Base-by-base conservation (phyloP, 1,140 invertebrate species). In the Pinna nobilis region DNA sequence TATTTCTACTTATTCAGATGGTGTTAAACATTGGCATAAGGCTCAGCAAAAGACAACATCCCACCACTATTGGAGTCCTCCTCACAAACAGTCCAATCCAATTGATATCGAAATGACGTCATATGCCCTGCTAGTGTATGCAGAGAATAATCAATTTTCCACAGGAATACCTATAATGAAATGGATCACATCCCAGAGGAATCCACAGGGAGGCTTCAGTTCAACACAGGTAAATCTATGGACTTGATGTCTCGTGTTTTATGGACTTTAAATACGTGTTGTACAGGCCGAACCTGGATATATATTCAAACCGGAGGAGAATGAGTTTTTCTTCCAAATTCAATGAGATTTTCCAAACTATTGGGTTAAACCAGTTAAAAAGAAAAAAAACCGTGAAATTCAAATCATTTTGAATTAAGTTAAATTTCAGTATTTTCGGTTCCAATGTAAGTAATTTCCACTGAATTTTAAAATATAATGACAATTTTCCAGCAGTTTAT, bases 51-150 rank as follows among this genome's bases (percentile, higher is more conserved):
- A 50, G 3, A 61, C 73, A 23, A 41, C 75, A 2, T 64, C 70
- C 3, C 37, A 65, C 30, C 51, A 73, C 32, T 67, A 66, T 67
- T 86, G 83, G 83, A 50, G 53, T 32, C 70, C 77, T 28, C 80
- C 82, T 20, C 74, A 78, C 33, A 49, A 92, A 94, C 80, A 82
- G 30, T 74, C 82, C 6, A 92, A 93, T 60, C 93, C 93, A 13
- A 91, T 94, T 6, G 94, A 96, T 77, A 93, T 97, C 35, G 94
- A 96, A 86, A 95, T 95, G 88, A 95, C 96, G 0, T 92, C 95
- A 0, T 98, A 97, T 88, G 95, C 92, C 0, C 88, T 95, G 28
- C 85, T 95, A 35, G 91, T 93, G 3, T 94, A 18, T 91, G 77
- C 84, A 33, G 77, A 67, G 1, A 74, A 76, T 23, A 74, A 77